A percentile compares a stretch with the other conserved stretches of the same genome.
These are phyloP conservation scores for Bryconaethiops microstoma DNA, from an alignment of 2,797 vertebrate species.

Conservation along the genomic window DNA sequence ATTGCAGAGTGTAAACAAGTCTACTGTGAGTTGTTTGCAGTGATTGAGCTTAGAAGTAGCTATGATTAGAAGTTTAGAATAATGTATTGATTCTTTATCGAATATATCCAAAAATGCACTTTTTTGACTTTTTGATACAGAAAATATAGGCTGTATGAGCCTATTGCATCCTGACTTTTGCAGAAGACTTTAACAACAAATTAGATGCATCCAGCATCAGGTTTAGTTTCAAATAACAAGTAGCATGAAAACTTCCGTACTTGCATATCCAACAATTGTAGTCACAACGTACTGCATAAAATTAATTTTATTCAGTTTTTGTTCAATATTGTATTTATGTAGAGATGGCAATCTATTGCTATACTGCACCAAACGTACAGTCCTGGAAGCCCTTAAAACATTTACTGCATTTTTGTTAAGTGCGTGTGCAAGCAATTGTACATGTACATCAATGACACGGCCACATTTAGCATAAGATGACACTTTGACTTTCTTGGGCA, in stretches of 20 bases:
- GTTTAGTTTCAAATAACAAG: not conserved
- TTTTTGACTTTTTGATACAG: slow-evolving; percentile 2
- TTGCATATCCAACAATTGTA: not conserved
- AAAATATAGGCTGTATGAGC: slow-evolving; percentile 22
- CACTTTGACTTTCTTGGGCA: slow-evolving; percentile 73
- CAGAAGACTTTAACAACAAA: not conserved
- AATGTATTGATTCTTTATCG: slow-evolving; percentile 23
- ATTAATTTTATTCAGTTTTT: not conserved
- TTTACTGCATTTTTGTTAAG: not conserved
- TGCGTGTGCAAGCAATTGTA: not conserved
- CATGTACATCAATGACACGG: not conserved
- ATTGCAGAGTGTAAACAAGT: not conserved
- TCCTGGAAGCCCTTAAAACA: not conserved
- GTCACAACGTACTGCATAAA: not conserved
- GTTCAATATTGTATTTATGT: too few relatives aligned
- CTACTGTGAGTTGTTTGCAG: not conserved
- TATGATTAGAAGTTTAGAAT: not conserved
- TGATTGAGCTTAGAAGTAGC: not conserved
- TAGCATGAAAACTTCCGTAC: not conserved
- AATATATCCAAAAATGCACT: not conserved
- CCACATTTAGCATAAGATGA: slow-evolving; percentile 50
- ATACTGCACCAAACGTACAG: not conserved
- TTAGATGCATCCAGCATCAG: slow-evolving; percentile 4
- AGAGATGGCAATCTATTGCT: not conserved
- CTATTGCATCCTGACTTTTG: slow-evolving; percentile 11